Evolutionary conservation across 2,888 invertebrate genomes (phyloP), one percentile per base, ranked within the genome.

Genomic region (Aspidapion aeneum): DNA sequence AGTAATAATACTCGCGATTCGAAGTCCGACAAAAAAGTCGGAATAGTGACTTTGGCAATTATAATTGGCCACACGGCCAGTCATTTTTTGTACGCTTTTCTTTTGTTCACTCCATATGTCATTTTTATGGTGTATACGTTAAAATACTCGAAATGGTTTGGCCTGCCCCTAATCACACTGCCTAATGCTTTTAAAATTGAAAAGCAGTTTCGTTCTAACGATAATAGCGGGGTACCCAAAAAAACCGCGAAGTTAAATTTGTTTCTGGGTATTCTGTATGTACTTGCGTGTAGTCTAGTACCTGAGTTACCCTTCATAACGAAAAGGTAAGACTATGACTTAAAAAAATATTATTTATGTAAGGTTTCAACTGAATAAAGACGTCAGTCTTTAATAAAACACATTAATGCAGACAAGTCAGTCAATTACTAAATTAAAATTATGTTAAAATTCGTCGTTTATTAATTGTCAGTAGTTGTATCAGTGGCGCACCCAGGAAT

Each of bases 31-130:
- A 86, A 88, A 66, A 88, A 87, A 77, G 96, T 93, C 57, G 96
- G 96, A 67, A 96, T 96, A 73, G 94, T 97, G 0, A 98, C 97
- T 17, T 81, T 97, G 72, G 96, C 97, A n/a, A 96, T 97, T 75
- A 81, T 96, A 60, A 90, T 97, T 69, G 97, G 97, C 19, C 90
- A 89, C 74, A 94, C 94, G 50, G 91, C 92, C 66, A 96, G 97
- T 3, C 94, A 96, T 80, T 87, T 96, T 66, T 82, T 97, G 20
- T 97, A 94, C 81, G 93, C 94, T 61, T 87, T 94, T 81, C 83
- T 97, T 67, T 81, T 97, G 19, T 97, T 97, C 77, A 88, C 90
- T 56, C 97, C 97, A 1, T 97, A 96, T 74, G 90, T 94, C 62
- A 87, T 92, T 78, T 92, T 96, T 80, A 89, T 93, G 62, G 93